These are phyloP conservation scores for Popillia japonica DNA, from an alignment of 1,140 invertebrate species.

Conservation along the genomic window DNA sequence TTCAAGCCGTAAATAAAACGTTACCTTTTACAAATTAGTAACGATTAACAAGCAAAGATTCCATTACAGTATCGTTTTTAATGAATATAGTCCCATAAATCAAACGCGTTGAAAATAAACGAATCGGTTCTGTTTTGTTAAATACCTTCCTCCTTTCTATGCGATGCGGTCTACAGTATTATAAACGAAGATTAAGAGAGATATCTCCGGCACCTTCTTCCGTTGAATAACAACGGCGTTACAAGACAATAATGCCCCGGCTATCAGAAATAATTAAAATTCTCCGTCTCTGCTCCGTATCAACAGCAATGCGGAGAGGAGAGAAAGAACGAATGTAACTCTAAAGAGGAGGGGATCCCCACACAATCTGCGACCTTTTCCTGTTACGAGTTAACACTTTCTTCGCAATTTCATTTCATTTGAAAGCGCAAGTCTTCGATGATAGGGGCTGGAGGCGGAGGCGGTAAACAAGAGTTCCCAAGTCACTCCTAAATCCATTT, in stretches of 20 bases:
- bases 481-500: slow-evolving; percentile 31
- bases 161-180: not conserved
- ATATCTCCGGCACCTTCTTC: not conserved
- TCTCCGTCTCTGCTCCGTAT: not conserved
- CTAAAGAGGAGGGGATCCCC: too few species aligned
- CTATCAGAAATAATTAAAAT: slow-evolving; percentile 28
- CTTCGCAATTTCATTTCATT: slow-evolving; percentile 47
- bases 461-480: slow-evolving; percentile 28
- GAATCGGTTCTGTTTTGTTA: not conserved
- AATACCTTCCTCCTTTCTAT: not conserved
- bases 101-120: not conserved
- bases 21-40: not conserved
- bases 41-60: not conserved
- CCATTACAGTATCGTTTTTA: not conserved
- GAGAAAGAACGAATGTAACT: slow-evolving; percentile 5
- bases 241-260: slow-evolving; percentile 9
- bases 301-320: not conserved
- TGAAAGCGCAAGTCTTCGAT: slow-evolving; percentile 23
- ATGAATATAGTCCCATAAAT: not conserved
- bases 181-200: not conserved
- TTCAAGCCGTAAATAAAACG: not conserved
- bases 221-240: not conserved
- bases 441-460: not conserved
- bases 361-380: slow-evolving; percentile 10
- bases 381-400: slow-evolving; percentile 44